Base-by-base conservation (phyloP, 2,113 vertebrate species). In the Channa maculata region DNA sequence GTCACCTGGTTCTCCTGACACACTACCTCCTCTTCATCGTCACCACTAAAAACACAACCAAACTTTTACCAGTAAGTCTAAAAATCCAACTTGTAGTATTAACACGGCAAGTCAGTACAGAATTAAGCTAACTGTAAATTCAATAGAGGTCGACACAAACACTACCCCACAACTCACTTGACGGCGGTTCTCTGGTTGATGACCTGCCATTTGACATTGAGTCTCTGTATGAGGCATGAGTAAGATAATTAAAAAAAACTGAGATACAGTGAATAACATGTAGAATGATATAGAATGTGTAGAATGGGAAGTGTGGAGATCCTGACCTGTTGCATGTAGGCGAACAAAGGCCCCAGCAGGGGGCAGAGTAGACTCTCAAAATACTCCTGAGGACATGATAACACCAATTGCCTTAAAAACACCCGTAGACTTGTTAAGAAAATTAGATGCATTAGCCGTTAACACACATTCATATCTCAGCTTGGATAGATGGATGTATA, bases 161-260 rank as follows among this genome's bases (percentile, higher is more conserved):
- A 43, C 5, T 33, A 5, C 1, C 9, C 8, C 1, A 14, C 8
- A 60, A 83, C 94, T 96, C 94, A 98, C 97, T 95, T 95, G 41
- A 94, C 75, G 71, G 94, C 91, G 61, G 92, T 95, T 79, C 96
- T 95, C 91, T 98, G 97, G 84, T 93, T 97, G 92, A 99, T 97
- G 88, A 96, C 85, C 79, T 97, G 95, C 98, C 98, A 99, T 87
- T 96, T 97, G 75, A 93, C 87, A 69, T 94, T 96, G 83, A 99
- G 94, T 85, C 97, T 96, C 98, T 99, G 92, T 59, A 78, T 60
- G 76, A 69, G 82, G 67, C 67, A 89, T 5, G 73, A 71, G 2
- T 1, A 52, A 11, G 34, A 69, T 36, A 55, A 33, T 55, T 36
- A 0, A 5, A 37, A 65, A 38, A 7, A 50, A 13, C 5, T 7